Percentiles rank a stretch among this genome's conserved stretches.
phyloP scores from a whole-genome alignment of 2,888 invertebrate genomes.

The Stictocephala bisonia region DNA sequence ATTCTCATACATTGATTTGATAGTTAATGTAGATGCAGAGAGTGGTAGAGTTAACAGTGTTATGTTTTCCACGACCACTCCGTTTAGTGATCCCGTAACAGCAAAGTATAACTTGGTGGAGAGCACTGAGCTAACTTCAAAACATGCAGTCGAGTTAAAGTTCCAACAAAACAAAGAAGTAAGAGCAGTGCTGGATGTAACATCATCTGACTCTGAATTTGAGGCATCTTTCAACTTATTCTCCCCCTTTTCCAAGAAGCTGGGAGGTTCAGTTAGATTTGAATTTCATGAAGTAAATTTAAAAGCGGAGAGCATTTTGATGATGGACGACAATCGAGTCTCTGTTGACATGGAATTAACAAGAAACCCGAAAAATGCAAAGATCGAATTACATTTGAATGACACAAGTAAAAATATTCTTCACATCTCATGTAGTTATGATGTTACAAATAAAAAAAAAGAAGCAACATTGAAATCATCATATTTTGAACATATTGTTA shows the following conservation, averaged over 20 bases:
- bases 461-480: not conserved
- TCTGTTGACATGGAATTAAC: not conserved
- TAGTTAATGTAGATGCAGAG: not conserved
- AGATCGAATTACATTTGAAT: not conserved
- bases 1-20: constrained; percentile 10
- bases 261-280: not conserved
- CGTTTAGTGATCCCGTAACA: not conserved
- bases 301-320: not conserved
- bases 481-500: not conserved
- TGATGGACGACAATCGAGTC: not conserved
- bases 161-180: constrained; percentile 5
- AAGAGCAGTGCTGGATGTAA: not conserved
- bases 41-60: not conserved
- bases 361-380: not conserved
- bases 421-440: not conserved
- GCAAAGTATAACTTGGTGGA: constrained; percentile 3
- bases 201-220: not conserved
- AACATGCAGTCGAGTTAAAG: not conserved
- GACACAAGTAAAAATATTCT: not conserved
- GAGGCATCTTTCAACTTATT: not conserved
- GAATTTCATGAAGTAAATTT: not conserved
- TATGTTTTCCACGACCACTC: constrained; percentile 8
- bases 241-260: not conserved
- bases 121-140: not conserved
- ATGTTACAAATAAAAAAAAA: not conserved